phyloP scores from a whole-genome alignment of 1,140 invertebrate genomes.

The Listronotus oregonensis region DNA sequence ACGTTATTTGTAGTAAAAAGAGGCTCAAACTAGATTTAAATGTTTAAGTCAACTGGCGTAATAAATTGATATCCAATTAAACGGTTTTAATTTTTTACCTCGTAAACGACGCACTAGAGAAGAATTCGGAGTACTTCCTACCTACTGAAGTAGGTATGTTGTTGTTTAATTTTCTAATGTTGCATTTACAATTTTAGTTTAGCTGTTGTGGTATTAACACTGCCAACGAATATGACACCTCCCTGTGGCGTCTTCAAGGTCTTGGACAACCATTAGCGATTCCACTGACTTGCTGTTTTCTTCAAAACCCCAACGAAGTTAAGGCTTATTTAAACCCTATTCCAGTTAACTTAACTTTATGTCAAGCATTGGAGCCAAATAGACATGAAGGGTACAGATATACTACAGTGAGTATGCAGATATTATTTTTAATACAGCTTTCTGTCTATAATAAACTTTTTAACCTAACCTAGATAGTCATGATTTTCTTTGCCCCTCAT shows the following conservation, averaged over 20 bases:
- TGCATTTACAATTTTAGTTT: constrained; percentile 60
- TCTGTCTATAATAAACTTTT: too few species aligned
- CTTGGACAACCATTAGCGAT: constrained; percentile 73
- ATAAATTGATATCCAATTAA: too few species aligned
- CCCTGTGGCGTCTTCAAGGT: constrained; percentile 77
- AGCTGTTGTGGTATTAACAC: constrained; percentile 83
- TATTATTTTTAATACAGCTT: background rate
- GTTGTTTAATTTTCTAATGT: too few species aligned
- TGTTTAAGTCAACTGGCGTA: too few species aligned
- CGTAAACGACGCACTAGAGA: too few species aligned
- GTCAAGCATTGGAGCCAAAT: constrained; percentile 69
- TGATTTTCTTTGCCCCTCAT: too few species aligned
- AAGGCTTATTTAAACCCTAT: constrained; percentile 76
- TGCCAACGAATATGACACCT: constrained; percentile 80
- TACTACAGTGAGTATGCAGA: constrained; percentile 58
- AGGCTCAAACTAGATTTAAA: too few species aligned
- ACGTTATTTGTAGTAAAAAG: too few species aligned
- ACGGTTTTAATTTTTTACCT: too few species aligned
- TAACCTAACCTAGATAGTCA: too few species aligned
- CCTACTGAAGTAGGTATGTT: too few species aligned
- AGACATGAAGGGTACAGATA: constrained; percentile 67
- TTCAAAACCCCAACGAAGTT: constrained; percentile 64
- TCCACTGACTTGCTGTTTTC: constrained; percentile 78
- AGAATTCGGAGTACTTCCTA: too few species aligned
- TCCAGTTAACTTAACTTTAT: constrained; percentile 71